These are phyloP conservation scores for Oreochromis aureus DNA, from an alignment of 2,113 vertebrate species.

Conservation along the genomic window DNA sequence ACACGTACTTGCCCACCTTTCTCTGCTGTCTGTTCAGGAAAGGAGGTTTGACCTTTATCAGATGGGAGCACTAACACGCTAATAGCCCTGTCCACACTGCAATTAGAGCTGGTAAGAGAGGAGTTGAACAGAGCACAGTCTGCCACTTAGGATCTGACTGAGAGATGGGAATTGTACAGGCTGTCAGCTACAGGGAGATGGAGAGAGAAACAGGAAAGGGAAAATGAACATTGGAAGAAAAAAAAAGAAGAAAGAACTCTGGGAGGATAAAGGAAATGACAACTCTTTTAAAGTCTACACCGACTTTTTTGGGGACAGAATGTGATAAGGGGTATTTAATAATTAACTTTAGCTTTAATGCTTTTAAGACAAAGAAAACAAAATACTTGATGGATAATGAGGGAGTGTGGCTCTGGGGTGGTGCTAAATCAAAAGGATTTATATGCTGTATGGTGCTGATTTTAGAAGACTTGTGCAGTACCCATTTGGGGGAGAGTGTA, in stretches of 20 bases:
- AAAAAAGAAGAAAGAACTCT: background rate
- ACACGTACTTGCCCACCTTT: background rate
- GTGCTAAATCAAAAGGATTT: background rate
- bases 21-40: background rate
- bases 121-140: conserved; percentile 13
- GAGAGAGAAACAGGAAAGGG: background rate
- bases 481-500: background rate
- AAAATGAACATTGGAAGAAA: background rate
- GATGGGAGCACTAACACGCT: conserved; percentile 54
- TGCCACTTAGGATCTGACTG: conserved; percentile 16
- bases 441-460: background rate
- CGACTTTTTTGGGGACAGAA: background rate
- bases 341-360: background rate
- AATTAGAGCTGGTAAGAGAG: conserved; percentile 49
- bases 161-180: conserved; percentile 21
- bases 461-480: background rate
- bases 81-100: conserved; percentile 59
- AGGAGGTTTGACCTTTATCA: conserved; percentile 62
- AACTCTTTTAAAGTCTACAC: background rate
- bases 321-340: background rate
- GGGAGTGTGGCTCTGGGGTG: background rate
- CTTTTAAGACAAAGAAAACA: background rate
- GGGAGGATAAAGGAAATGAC: background rate
- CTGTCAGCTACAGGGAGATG: background rate
- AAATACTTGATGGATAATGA: background rate